Percentiles rank a stretch among this genome's conserved stretches.
phyloP scores from a whole-genome alignment of 2,113 vertebrate species.

The Panurus biarmicus region DNA sequence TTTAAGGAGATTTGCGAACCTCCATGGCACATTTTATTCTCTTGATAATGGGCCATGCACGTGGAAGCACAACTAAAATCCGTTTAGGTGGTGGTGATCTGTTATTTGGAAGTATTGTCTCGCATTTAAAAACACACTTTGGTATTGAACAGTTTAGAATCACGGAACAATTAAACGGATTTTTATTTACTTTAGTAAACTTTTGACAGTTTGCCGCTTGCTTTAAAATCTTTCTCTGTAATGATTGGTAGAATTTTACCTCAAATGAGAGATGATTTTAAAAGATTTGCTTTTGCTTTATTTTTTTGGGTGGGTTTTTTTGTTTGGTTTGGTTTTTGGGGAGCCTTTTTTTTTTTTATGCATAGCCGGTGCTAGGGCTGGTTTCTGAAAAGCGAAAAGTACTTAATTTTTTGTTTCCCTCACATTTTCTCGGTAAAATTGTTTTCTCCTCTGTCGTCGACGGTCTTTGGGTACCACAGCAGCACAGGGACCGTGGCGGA shows the following conservation, averaged over 20 bases:
- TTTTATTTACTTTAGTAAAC: neutral
- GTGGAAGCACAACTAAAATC: neutral
- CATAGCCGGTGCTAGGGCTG: neutral
- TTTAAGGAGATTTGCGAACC: neutral
- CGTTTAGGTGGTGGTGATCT: neutral
- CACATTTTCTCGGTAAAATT: neutral
- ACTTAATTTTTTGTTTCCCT: rapidly evolving
- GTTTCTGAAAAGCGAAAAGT: neutral
- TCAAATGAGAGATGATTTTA: neutral
- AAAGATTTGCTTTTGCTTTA: neutral
- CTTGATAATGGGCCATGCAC: neutral
- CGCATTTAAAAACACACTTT: neutral
- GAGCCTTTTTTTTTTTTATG: neutral
- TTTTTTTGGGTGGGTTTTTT: neutral
- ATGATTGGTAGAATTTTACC: neutral
- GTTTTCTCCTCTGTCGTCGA: neutral
- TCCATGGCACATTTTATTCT: neutral
- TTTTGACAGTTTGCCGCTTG: neutral
- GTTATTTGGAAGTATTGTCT: neutral
- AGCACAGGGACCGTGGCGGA: neutral
- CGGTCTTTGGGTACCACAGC: neutral
- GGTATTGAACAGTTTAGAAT: neutral
- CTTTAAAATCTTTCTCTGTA: neutral
- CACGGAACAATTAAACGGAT: neutral
- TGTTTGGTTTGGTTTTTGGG: neutral